A percentile compares a stretch with the other conserved stretches of the same genome.
phyloP scores from a whole-genome alignment of 2,113 vertebrate species.

The Halichoeres trimaculatus region DNA sequence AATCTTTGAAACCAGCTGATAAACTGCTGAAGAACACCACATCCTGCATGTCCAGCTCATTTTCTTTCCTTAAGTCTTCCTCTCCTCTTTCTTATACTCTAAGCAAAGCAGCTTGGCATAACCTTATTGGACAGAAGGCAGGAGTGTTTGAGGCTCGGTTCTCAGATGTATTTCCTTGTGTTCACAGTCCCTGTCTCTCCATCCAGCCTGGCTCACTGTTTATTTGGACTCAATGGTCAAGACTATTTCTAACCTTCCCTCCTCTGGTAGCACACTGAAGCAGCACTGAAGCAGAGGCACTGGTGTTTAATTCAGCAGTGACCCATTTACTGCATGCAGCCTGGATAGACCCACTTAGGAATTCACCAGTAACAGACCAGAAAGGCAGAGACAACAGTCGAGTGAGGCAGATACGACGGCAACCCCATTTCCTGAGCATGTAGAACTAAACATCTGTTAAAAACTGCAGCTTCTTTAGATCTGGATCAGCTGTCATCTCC shows the following conservation, averaged over 20 bases:
- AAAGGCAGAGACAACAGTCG: constrained; percentile 20
- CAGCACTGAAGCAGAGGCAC: constrained; percentile 38
- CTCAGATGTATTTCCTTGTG: constrained; percentile 47
- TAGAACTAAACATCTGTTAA: constrained; percentile 21
- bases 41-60: no score
- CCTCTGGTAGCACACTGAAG: constrained; percentile 38
- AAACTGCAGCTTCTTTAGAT: constrained; percentile 22
- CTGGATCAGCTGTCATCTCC: not conserved
- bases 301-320: constrained; percentile 77
- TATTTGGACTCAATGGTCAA: constrained; percentile 24
- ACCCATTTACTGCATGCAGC: constrained; percentile 71
- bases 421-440: constrained; percentile 55
- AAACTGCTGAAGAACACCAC: constrained; percentile 32
- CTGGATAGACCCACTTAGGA: constrained; percentile 63
- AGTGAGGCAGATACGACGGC: constrained; percentile 37
- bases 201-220: constrained; percentile 3
- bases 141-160: constrained; percentile 39
- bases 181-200: constrained; percentile 22
- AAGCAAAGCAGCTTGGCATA: constrained; percentile 25
- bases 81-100: constrained; percentile 2
- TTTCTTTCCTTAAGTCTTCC: not conserved
- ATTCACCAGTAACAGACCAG: constrained; percentile 60
- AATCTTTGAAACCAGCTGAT: constrained; percentile 4
- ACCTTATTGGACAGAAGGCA: constrained; percentile 51
- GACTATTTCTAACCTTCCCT: constrained; percentile 61